Base-by-base conservation (phyloP, 1,140 invertebrate genomes). In the Wiebesia pumilae region DNA sequence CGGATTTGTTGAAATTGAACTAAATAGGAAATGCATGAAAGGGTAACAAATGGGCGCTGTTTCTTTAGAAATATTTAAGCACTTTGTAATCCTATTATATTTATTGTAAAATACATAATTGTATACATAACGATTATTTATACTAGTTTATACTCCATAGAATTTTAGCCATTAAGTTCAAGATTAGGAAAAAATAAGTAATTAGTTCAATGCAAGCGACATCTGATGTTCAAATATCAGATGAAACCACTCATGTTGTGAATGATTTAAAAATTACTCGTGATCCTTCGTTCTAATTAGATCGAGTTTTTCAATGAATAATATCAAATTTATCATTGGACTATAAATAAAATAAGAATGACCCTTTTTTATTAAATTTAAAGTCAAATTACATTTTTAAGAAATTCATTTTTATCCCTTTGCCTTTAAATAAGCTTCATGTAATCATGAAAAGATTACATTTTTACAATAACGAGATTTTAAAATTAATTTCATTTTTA, bases 161-260 rank as follows among this genome's bases (percentile, higher is more conserved):
- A 62, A 27, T 62, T 14, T 75, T n/a, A n/a, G 12, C 27, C 38
- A 75, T 75, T 75, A 43, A 75, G 71, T 43, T 75, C 71, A 75
- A 75, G 71, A 12, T 7, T 43, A 3, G 12, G n/a, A 12, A 43
- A 24, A 40, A 10, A 43, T 43, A 38, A 75, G 24, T 75, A 75
- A 75, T 75, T 75, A 40, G 71, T 43, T 75, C 40, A 43, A 19
- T 75, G 38, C 71, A 38, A 75, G 71, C 33, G 19, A 38, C 69
- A 75, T 75, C 43, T 43, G 43, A 40, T n/a, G 38, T n/a, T 27
- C 14, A 43, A 14, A 38, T 33, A 43, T 75, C 24, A 1, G 24
- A 43, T 75, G 71, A 43, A 75, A 75, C 43, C 40, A 75, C 33
- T 43, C n/a, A 24, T 3, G 0, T n/a, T 24, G 12, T 40, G 21